phyloP scores from a whole-genome alignment of 2,113 vertebrate species.

The Vireo altiloquus region DNA sequence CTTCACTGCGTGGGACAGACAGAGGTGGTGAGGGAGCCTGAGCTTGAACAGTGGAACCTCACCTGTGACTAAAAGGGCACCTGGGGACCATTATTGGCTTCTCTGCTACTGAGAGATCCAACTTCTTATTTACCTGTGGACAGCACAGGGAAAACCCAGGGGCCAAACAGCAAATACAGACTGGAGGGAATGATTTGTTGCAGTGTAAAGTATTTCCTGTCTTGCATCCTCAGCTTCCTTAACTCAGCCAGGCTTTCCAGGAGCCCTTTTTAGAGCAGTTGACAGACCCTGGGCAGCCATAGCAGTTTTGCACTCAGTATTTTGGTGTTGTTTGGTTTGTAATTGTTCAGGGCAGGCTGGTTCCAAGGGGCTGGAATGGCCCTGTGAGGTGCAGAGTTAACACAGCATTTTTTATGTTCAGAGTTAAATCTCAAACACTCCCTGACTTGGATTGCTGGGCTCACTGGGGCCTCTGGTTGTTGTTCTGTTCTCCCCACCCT shows the following conservation, averaged over 20 bases:
- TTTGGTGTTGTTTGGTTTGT: background rate
- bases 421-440: background rate
- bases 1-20: background rate
- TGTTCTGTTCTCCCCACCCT: background rate
- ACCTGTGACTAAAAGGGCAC: background rate
- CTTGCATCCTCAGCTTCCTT: background rate
- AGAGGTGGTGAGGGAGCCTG: background rate
- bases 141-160: background rate
- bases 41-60: background rate
- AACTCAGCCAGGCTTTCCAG: background rate
- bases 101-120: background rate
- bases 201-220: background rate
- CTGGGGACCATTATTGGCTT: background rate
- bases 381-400: background rate
- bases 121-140: background rate
- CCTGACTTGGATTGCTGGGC: background rate
- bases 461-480: background rate
- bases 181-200: background rate
- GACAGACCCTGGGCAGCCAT: background rate
- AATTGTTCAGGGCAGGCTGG: background rate
- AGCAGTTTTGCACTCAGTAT: background rate
- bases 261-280: background rate
- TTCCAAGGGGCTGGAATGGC: background rate
- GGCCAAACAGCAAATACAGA: background rate
- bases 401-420: conserved; percentile 58